These are phyloP conservation scores for Cyanoderma ruficeps DNA, from an alignment of 2,113 vertebrate genomes.

Conservation along the genomic window DNA sequence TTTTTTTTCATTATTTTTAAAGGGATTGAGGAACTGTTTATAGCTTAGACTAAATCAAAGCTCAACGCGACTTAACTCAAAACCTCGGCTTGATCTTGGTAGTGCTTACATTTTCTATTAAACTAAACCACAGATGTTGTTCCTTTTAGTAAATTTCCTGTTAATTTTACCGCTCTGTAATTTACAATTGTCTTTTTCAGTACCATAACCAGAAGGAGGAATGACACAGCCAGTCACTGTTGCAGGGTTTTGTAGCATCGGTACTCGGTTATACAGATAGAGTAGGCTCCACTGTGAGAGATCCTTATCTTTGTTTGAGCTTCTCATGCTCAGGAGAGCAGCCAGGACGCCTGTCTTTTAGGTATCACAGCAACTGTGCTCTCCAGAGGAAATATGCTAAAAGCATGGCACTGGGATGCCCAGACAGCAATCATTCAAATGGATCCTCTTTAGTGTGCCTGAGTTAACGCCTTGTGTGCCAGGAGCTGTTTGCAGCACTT, in stretches of 20 bases:
- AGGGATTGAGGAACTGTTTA: neutral
- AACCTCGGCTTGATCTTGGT: neutral
- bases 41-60: neutral
- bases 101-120: neutral
- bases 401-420: neutral
- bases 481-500: neutral
- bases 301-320: neutral
- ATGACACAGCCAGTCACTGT: neutral
- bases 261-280: fast-evolving
- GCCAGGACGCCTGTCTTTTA: neutral
- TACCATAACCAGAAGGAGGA: neutral
- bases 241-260: neutral
- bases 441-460: neutral
- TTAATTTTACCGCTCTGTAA: neutral
- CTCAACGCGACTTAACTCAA: neutral
- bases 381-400: neutral
- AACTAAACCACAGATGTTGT: neutral
- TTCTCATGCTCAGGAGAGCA: neutral
- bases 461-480: neutral
- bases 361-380: slow-evolving; percentile 8
- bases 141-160: neutral
- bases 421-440: neutral
- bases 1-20: neutral
- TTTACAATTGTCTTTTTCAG: neutral
- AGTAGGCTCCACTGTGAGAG: neutral